A percentile compares a stretch with the other conserved stretches of the same genome.
phyloP scores from a whole-genome alignment of 2,888 invertebrate species.

The Labia minor region DNA sequence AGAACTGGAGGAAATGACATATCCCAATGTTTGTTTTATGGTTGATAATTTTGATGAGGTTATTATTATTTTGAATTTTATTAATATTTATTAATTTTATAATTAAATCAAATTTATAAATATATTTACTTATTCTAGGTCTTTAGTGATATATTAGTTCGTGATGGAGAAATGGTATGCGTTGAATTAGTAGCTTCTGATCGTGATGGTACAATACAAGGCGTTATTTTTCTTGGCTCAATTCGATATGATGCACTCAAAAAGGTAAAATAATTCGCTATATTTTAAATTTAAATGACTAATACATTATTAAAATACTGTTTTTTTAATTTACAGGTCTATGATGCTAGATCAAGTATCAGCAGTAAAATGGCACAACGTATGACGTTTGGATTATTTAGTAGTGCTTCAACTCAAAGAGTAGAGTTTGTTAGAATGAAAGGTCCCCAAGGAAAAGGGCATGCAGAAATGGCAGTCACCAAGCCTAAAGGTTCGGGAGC shows the following conservation, averaged over 20 bases:
- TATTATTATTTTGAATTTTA: no score
- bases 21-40: conserved; percentile 98
- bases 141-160: conserved; percentile 91
- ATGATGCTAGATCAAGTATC: conserved; percentile 85
- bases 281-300: neutral
- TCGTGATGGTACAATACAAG: conserved; percentile 71
- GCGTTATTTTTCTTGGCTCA: conserved; percentile 93
- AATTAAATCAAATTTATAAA: no score
- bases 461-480: conserved; percentile 97
- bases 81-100: no score
- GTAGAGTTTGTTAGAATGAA: conserved; percentile 98
- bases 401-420: conserved; percentile 61
- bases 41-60: conserved; percentile 99
- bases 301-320: neutral
- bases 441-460: conserved; percentile 90
- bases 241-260: conserved; percentile 95
- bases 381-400: conserved; percentile 87
- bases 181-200: conserved; percentile 94
- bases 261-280: conserved; percentile 52
- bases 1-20: conserved; percentile 95
- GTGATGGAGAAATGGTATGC: conserved; percentile 98
- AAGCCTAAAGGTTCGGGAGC: conserved; percentile 83
- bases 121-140: conserved; percentile 42
- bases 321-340: conserved; percentile 39
- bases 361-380: conserved; percentile 90